Percentiles rank a stretch among this genome's conserved stretches.
phyloP scores from a whole-genome alignment of 2,888 invertebrate genomes.

The Syritta pipiens region DNA sequence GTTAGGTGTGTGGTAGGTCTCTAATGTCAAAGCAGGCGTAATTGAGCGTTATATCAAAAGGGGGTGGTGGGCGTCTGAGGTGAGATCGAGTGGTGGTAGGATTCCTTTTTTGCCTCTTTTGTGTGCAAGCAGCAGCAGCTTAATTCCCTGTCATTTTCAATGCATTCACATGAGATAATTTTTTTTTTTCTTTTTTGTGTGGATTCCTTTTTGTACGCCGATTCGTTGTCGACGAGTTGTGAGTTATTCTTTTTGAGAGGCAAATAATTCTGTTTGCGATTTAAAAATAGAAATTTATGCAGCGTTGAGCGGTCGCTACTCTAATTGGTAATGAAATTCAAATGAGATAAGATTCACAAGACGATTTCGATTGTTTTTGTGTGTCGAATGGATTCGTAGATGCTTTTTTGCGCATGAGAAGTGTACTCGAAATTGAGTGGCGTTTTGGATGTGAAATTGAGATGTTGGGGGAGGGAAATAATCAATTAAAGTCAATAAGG shows the following conservation, averaged over 20 bases:
- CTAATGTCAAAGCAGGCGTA: constrained; percentile 55
- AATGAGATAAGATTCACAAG: constrained; percentile 11
- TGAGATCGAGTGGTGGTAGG: constrained; percentile 27
- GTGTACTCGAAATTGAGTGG: not conserved
- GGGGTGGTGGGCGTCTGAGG: not conserved
- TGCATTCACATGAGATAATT: constrained; percentile 55
- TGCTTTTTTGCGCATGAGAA: not conserved
- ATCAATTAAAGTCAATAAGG: no score
- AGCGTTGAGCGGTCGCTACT: constrained; percentile 1
- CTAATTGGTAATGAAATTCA: constrained; percentile 50
- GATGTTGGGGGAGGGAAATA: no score
- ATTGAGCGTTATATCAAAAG: constrained; percentile 47
- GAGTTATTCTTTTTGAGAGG: constrained; percentile 16
- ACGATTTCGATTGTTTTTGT: constrained; percentile 21
- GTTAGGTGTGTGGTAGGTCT: constrained; percentile 58
- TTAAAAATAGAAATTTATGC: constrained; percentile 51
- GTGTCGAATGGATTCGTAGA: no score
- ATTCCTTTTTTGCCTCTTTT: constrained; percentile 9
- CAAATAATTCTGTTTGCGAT: constrained; percentile 25
- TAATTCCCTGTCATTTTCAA: constrained; percentile 58
- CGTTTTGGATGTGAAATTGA: no score
- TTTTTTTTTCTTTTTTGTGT: constrained; percentile 9
- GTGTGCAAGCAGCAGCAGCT: constrained; percentile 21
- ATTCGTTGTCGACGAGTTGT: constrained; percentile 9
- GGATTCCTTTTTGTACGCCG: not conserved